Base-by-base conservation (phyloP, 2,797 vertebrate species). In the Ptychobarbus kaznakovi region DNA sequence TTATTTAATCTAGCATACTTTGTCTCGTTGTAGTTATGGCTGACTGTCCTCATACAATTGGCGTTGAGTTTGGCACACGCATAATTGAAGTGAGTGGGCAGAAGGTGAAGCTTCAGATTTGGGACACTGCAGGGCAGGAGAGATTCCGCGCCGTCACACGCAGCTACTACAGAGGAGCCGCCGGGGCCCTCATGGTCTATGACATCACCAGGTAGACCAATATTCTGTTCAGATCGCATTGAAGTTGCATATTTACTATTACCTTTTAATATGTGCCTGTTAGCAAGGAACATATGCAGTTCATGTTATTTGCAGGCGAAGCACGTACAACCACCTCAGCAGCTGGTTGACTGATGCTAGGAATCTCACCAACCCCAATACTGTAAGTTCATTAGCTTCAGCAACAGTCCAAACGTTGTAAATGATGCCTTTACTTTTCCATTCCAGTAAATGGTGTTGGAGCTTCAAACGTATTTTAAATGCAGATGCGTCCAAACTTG, bases 261-360 rank as follows among this genome's bases (percentile, higher is more conserved):
- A 28, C 32, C 5, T 38, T 18, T 22, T 28, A 8, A 42, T 74
- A 0, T 42, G 44, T 18, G 1, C 38, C 15, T 49, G 16, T 10
- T 72, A 18, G 22, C 25, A 53, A 73, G 42, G 38, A 58, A 42
- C 15, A 61, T 10, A 18, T 63, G 38, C 56, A n/a, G n/a, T 46
- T 32, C 11, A 0, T 25, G 6, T 35, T 76, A 16, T 35, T 22
- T 78, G 11, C 81, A 89, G 88, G 96, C 97, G 98, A 97, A 99
- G 98, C 96, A 99, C 98, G 0, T 99, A 99, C 94, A 99, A 99
- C 94, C 98, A 99, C 91, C 96, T 99, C 93, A 99, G 98, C 96
- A 99, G 98, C 95, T 99, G 98, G 98, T 93, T 90, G 76, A 90
- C 88, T 63, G 88, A 89, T 53, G 99, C 91, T 94, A 96, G 90